Evolutionary conservation across 2,888 invertebrate species (phyloP).

Genomic region (Steromphala cineraria): DNA sequence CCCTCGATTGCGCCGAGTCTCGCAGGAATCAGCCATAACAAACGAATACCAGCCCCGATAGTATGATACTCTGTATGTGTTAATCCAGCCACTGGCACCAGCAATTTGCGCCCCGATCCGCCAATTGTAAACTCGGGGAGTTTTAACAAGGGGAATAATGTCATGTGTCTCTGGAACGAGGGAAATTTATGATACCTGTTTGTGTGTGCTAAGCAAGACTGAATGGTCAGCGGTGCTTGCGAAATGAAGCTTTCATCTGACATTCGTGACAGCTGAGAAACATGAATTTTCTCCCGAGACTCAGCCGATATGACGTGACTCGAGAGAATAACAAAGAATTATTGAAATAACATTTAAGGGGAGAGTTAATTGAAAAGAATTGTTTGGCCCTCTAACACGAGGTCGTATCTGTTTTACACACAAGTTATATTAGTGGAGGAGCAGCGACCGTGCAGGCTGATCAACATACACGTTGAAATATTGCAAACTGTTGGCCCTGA

Average conservation of each 20-base stretch:
- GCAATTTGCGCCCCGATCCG: neutral
- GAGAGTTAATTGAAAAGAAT: slow-evolving; percentile 19
- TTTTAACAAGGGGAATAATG: slow-evolving; percentile 9
- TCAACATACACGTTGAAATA: neutral
- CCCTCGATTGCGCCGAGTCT: neutral
- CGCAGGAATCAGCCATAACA: neutral
- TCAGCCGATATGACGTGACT: slow-evolving; percentile 17
- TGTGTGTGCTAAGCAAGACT: neutral
- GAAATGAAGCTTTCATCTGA: slow-evolving; percentile 16
- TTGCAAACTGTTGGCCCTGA: neutral
- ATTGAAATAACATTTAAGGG: slow-evolving; percentile 19
- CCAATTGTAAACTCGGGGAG: slow-evolving; percentile 14
- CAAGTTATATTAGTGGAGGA: neutral
- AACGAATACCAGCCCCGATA: neutral
- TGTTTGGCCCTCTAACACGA: neutral
- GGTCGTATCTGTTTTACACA: slow-evolving; percentile 16
- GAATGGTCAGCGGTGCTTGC: neutral
- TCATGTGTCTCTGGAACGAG: slow-evolving; percentile 11
- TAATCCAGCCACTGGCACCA: neutral
- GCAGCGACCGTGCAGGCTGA: neutral
- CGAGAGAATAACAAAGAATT: slow-evolving; percentile 16
- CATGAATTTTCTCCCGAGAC: slow-evolving; percentile 14
- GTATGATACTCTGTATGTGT: slow-evolving; percentile 12
- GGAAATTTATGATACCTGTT: slow-evolving; percentile 17
- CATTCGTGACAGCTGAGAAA: slow-evolving; percentile 14